Conservation (phyloP, 2,888 invertebrate genomes). For the Branchipolynoe longqiensis region DNA sequence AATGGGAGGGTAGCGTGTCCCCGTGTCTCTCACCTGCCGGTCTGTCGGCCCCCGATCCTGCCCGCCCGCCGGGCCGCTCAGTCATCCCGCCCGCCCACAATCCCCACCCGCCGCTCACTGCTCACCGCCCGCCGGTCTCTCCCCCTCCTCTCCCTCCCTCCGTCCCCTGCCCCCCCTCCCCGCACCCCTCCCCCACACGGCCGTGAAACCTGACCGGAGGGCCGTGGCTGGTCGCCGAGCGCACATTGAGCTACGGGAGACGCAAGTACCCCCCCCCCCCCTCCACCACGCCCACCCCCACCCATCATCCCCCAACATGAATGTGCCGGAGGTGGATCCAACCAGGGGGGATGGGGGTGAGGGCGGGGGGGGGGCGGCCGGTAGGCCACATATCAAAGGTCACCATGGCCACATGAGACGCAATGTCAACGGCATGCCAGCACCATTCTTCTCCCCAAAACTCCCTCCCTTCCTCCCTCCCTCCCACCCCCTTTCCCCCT, state of each 20-base stretch:
- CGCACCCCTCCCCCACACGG: not conserved
- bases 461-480: not conserved
- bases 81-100: not conserved
- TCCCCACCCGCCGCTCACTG: not conserved
- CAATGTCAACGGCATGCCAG: not conserved
- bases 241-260: conserved; percentile 19
- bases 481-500: not conserved
- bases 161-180: conserved; percentile 1
- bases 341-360: too few relatives aligned
- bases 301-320: not conserved
- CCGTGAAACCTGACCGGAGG: conserved; percentile 22
- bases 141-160: not conserved
- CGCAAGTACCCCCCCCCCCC: too few relatives aligned
- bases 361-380: too few relatives aligned
- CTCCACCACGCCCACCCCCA: too few relatives aligned
- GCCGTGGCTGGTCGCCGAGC: conserved; percentile 1
- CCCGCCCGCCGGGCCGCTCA: conserved; percentile 32
- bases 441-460: not conserved
- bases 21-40: conserved; percentile 35
- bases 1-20: conserved; percentile 21
- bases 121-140: not conserved
- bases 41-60: conserved; percentile 19
- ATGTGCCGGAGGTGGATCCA: not conserved
- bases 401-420: not conserved
- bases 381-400: not conserved